Conservation (phyloP, 2,888 invertebrate species). For the Tillus elongatus region DNA sequence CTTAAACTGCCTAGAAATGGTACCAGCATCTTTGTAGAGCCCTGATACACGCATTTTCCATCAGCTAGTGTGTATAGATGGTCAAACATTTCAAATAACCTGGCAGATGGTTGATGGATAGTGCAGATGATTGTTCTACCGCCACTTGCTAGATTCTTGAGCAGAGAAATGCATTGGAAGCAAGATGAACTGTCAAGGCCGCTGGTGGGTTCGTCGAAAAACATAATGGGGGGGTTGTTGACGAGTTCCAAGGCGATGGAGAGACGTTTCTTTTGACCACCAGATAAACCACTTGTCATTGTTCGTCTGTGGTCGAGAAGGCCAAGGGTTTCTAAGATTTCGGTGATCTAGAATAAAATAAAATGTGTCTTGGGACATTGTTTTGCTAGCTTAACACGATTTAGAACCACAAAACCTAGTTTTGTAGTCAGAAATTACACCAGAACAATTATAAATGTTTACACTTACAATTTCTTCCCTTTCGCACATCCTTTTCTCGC, state of each 20-base stretch:
- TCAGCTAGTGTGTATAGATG: conserved; percentile 88
- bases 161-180: conserved; percentile 83
- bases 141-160: conserved; percentile 81
- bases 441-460: too few relatives aligned
- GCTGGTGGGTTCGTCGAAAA: conserved; percentile 95
- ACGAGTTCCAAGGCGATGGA: conserved; percentile 91
- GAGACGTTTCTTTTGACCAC: conserved; percentile 90
- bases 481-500: conserved; percentile 58
- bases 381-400: too few relatives aligned
- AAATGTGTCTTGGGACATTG: too few relatives aligned
- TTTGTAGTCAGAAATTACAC: too few relatives aligned
- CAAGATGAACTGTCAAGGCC: conserved; percentile 93
- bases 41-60: conserved; percentile 91
- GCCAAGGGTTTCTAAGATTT: conserved; percentile 83
- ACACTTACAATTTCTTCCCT: conserved; percentile 74
- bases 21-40: conserved; percentile 76
- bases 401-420: too few relatives aligned
- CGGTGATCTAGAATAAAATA: conserved; percentile 61
- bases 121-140: conserved; percentile 93
- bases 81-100: conserved; percentile 94
- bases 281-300: conserved; percentile 84
- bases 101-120: conserved; percentile 93
- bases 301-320: conserved; percentile 80
- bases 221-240: conserved; percentile 96
- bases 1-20: conserved; percentile 68